Evolutionary conservation across 2,113 vertebrate genomes (phyloP).

Genomic region (Upupa epops): DNA sequence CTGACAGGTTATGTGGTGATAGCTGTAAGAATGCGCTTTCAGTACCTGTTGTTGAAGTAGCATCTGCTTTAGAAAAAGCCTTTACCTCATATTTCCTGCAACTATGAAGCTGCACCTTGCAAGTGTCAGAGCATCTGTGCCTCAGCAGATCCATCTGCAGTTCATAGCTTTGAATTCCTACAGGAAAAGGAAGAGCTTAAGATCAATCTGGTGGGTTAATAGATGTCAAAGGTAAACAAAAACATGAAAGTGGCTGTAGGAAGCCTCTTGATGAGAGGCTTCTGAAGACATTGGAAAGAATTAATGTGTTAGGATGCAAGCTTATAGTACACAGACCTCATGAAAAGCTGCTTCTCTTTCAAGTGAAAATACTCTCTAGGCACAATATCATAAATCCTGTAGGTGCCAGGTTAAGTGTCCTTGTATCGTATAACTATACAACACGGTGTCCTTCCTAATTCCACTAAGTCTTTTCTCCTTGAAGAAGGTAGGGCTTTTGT

Average conservation of each 20-base stretch:
- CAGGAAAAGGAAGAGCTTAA: not conserved
- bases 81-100: not conserved
- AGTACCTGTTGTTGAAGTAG: not conserved
- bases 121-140: not conserved
- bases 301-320: not conserved
- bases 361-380: not conserved
- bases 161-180: not conserved
- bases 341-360: not conserved
- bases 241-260: not conserved
- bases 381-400: fast-evolving
- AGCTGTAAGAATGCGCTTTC: not conserved
- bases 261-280: not conserved
- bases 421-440: not conserved
- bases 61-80: not conserved
- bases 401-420: not conserved
- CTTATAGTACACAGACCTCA: not conserved
- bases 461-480: slow-evolving; percentile 9
- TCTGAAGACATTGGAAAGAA: not conserved
- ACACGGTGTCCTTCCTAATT: not conserved
- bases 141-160: not conserved
- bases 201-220: not conserved
- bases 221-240: not conserved
- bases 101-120: not conserved
- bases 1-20: not conserved
- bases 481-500: slow-evolving; percentile 23